phyloP scores from a whole-genome alignment of 2,888 invertebrate genomes.

The Stenolophus ochropezus region DNA sequence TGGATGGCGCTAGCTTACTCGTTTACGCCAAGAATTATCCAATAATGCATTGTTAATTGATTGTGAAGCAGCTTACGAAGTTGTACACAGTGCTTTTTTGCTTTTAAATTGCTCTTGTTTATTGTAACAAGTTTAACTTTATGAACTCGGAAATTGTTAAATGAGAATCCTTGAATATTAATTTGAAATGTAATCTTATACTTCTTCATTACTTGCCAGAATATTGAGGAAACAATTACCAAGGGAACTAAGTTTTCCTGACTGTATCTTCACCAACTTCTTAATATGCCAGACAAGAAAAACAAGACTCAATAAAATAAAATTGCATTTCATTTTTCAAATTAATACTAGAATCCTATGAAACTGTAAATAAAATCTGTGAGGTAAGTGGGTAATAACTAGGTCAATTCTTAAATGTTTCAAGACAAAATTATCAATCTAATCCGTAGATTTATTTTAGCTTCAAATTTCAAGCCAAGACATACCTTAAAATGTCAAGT shows the following conservation, averaged over 20 bases:
- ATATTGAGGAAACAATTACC: background rate
- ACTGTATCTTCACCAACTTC: too few relatives aligned
- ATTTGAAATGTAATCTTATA: background rate
- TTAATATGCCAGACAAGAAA: too few relatives aligned
- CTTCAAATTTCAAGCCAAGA: too few relatives aligned
- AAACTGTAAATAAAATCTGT: too few relatives aligned
- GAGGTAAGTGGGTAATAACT: too few relatives aligned
- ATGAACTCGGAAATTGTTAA: background rate
- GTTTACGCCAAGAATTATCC: slow-evolving; percentile 24
- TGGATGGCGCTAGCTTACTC: slow-evolving; percentile 29
- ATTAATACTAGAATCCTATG: too few relatives aligned
- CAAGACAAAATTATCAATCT: too few relatives aligned
- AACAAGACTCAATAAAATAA: too few relatives aligned
- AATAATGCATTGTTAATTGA: slow-evolving; percentile 37
- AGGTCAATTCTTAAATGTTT: too few relatives aligned
- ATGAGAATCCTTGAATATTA: background rate
- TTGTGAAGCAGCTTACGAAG: background rate
- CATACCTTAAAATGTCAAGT: too few relatives aligned
- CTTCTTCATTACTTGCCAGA: background rate
- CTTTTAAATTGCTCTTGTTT: slow-evolving; percentile 5
- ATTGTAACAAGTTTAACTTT: background rate
- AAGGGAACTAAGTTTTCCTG: background rate
- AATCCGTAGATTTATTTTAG: too few relatives aligned
- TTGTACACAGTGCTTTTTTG: background rate
- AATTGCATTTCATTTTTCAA: too few relatives aligned